Percentiles rank a stretch among this genome's conserved stretches.
Evolutionary conservation across 92 coral and sea anemone genomes (phyloP).

Genomic region (Parazoanthus atlanticus): DNA sequence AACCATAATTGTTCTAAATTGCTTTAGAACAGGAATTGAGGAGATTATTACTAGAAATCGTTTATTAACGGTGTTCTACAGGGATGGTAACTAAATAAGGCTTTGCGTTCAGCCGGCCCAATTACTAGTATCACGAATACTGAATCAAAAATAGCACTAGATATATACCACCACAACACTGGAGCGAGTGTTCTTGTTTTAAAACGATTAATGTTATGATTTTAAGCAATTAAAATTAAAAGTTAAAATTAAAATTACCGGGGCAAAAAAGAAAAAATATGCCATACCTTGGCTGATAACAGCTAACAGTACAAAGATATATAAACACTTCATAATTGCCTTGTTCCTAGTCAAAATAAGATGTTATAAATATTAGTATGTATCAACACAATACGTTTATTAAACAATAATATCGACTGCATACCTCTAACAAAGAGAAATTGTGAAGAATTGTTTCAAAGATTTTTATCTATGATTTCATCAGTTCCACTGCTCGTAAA

Average conservation of each 20-base stretch:
- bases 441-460: too few relatives aligned
- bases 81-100: too few relatives aligned
- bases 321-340: constrained; percentile 24
- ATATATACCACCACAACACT: too few relatives aligned
- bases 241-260: not conserved
- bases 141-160: too few relatives aligned
- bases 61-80: too few relatives aligned
- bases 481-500: too few relatives aligned
- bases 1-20: too few relatives aligned
- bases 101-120: too few relatives aligned
- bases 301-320: not conserved
- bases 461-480: not conserved
- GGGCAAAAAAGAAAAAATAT: not conserved
- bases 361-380: not conserved
- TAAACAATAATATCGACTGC: not conserved
- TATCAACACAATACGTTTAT: not conserved
- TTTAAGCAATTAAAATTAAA: too few relatives aligned
- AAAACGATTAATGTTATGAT: not conserved
- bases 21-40: too few relatives aligned
- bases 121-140: too few relatives aligned
- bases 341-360: constrained; percentile 5
- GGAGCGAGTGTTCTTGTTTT: not conserved
- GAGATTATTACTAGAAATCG: too few relatives aligned
- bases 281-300: constrained; percentile 13
- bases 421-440: not conserved